phyloP scores from a whole-genome alignment of 2,113 vertebrate species.

The Speoplatyrhinus poulsoni region DNA sequence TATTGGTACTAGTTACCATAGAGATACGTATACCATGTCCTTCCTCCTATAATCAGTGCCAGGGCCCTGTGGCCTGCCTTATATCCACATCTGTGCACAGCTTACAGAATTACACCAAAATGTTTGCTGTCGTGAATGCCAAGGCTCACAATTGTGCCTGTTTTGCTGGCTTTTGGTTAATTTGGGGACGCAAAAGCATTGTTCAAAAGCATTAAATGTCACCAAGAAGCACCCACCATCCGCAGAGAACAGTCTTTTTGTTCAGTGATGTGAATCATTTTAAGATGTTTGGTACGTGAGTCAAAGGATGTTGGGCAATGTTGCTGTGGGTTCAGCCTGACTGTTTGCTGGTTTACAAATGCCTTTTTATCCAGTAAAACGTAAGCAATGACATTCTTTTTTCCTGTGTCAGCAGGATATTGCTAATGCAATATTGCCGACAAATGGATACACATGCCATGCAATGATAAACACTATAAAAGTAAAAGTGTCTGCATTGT shows the following conservation, averaged over 20 bases:
- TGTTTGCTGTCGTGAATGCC: background rate
- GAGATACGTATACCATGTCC: background rate
- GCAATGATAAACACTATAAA: background rate
- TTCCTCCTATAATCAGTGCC: conserved; percentile 10
- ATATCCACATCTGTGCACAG: background rate
- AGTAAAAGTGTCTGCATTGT: background rate
- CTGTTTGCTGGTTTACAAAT: conserved; percentile 23
- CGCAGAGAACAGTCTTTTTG: conserved; percentile 52
- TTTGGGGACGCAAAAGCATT: conserved; percentile 15
- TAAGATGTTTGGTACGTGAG: conserved; percentile 48
- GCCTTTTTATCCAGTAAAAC: conserved; percentile 15
- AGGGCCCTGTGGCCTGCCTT: background rate
- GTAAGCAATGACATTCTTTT: conserved; percentile 18
- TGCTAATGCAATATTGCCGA: conserved; percentile 9
- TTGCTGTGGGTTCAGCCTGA: conserved; percentile 31
- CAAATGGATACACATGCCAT: conserved; percentile 4
- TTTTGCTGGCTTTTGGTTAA: background rate
- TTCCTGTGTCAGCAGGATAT: background rate
- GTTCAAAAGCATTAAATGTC: conserved; percentile 35
- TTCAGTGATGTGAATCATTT: conserved; percentile 44
- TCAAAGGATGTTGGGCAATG: conserved; percentile 38
- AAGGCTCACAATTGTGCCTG: background rate
- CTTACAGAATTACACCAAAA: background rate
- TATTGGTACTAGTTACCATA: background rate
- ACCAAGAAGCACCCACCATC: conserved; percentile 10